Evolutionary conservation across 2,797 vertebrate genomes (phyloP).

Genomic region (Emys orbicularis): DNA sequence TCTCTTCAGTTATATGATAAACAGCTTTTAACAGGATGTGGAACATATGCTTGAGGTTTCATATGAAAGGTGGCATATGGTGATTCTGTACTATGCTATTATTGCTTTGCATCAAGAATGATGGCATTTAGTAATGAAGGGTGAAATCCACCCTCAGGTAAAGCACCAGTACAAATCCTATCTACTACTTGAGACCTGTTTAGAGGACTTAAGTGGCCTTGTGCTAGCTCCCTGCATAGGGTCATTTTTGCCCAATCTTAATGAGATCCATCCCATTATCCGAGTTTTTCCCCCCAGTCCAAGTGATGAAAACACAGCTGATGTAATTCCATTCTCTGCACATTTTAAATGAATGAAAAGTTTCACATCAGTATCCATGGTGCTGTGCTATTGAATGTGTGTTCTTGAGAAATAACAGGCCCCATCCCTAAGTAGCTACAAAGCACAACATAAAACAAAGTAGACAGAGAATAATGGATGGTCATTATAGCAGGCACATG

Average conservation of each 20-base stretch:
- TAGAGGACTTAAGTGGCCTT: not conserved
- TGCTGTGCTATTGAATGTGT: not conserved
- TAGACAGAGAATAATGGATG: no score
- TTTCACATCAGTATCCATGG: constrained; percentile 9
- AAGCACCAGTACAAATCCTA: not conserved
- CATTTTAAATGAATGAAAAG: constrained; percentile 60
- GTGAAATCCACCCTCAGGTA: not conserved
- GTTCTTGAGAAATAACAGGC: constrained; percentile 21
- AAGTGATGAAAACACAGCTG: constrained; percentile 39
- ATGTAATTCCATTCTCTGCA: constrained; percentile 33
- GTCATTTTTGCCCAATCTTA: not conserved
- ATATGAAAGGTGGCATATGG: not conserved
- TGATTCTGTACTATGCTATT: not conserved
- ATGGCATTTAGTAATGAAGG: not conserved
- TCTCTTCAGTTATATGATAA: constrained; percentile 6
- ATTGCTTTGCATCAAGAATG: not conserved
- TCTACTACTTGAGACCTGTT: not conserved
- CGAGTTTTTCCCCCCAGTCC: constrained; percentile 46
- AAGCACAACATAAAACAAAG: no score
- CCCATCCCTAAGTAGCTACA: not conserved
- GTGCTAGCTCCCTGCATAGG: not conserved
- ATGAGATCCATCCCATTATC: constrained; percentile 48
- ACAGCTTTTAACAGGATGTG: constrained; percentile 17
- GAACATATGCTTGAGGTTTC: not conserved
- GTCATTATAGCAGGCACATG: no score